Base-by-base conservation (phyloP, 2,888 invertebrate species). In the Apamea sordens region DNA sequence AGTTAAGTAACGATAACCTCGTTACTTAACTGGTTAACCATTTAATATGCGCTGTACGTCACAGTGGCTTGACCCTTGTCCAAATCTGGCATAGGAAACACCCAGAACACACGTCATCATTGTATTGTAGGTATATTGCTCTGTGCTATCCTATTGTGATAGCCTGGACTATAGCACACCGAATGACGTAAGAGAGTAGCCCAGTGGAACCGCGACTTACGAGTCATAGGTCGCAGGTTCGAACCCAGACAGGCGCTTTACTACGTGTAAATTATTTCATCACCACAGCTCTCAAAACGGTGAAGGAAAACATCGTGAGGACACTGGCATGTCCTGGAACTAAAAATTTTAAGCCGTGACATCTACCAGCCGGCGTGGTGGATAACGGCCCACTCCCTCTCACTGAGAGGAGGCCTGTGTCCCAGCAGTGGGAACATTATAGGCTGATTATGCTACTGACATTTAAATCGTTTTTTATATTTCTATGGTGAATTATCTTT, bases 1-100 rank as follows among this genome's bases (percentile, higher is more conserved):
- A n/a, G n/a, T n/a, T n/a, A n/a, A n/a, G n/a, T n/a, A n/a, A n/a
- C n/a, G n/a, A n/a, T n/a, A n/a, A n/a, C n/a, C n/a, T 56, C 47
- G 56, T 82, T 82, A n/a, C 79, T 1, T 68, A 71, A 72, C 56
- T 44, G n/a, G 44, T 59, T 44, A 64, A 24, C 36, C 15, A 71
- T 83, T 82, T 72, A 80, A 64, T 79, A 84, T 84, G 84, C 82
- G 59, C 4, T 32, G 68, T n/a, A 24, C 72, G 79, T 72, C 84
- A 69, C 36, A 28, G 67, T 68, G 21, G 71, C 41, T 84, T 79
- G 84, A 53, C 84, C 68, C 84, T 3, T 84, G 71, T 64, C 79
- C 56, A 50, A 82, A 84, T 77, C 50, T 59, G 70, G 77, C 36
- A 47, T 44, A 69, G 56, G 63, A 64, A 53, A 41, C n/a, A n/a